A percentile compares a stretch with the other conserved stretches of the same genome.
These are phyloP conservation scores for Halichoerus grypus DNA, from an alignment of 2,113 vertebrate genomes.

Conservation along the genomic window DNA sequence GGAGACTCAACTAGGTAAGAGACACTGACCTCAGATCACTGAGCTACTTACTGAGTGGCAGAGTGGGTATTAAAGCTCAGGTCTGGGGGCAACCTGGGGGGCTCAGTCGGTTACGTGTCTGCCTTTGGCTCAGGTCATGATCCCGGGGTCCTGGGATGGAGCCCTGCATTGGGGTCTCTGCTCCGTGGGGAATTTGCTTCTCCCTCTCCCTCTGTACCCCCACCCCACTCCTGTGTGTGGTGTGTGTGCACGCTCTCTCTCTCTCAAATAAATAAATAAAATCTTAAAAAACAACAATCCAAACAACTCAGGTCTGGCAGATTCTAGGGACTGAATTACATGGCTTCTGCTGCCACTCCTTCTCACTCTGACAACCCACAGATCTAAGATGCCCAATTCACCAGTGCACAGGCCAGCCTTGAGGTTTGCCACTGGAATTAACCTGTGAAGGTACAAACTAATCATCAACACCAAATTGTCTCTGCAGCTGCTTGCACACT, in stretches of 20 bases:
- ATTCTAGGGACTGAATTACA: neutral
- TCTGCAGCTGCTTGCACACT: neutral
- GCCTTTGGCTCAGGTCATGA: neutral
- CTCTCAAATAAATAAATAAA: neutral
- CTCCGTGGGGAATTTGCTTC: neutral
- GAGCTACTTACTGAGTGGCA: neutral
- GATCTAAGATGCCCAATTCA: neutral
- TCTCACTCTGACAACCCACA: neutral
- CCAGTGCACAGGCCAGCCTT: neutral
- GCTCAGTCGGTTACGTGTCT: neutral
- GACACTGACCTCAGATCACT: neutral
- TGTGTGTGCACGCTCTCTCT: neutral
- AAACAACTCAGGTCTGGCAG: neutral
- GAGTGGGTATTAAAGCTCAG: neutral
- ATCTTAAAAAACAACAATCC: neutral
- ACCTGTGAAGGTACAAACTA: neutral
- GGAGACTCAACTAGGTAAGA: neutral
- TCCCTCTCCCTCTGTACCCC: neutral
- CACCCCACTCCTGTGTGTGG: neutral
- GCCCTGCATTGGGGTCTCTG: neutral
- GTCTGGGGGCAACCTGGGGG: neutral
- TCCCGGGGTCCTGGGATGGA: neutral
- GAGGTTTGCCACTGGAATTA: neutral
- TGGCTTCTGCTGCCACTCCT: neutral
- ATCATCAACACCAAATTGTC: neutral